A percentile compares a stretch with the other conserved stretches of the same genome.
Evolutionary conservation across 1,140 invertebrate genomes (phyloP).

Genomic region (Drosophila bifasciata): DNA sequence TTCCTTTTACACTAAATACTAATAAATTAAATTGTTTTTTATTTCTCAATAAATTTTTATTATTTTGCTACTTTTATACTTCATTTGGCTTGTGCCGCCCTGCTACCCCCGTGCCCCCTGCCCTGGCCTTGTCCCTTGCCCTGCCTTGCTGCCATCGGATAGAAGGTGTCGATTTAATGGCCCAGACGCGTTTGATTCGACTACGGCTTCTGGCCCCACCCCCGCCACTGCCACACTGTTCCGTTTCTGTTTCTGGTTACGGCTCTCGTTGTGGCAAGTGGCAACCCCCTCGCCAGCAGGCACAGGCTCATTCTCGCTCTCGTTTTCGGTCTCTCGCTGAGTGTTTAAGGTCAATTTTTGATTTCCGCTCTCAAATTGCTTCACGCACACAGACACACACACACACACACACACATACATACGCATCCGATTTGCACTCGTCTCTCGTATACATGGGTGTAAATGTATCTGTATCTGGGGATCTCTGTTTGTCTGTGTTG

Average conservation of each 20-base stretch:
- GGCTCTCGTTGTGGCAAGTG: no score
- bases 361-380: slow-evolving; percentile 80
- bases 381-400: slow-evolving; percentile 60
- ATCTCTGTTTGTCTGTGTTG: no score
- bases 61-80: slow-evolving; percentile 82
- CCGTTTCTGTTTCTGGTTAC: no score
- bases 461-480: slow-evolving; percentile 29
- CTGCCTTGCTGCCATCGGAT: background rate
- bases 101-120: no score
- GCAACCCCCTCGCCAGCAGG: no score
- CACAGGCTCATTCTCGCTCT: background rate
- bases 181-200: slow-evolving; percentile 50
- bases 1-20: slow-evolving; percentile 81
- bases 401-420: slow-evolving; percentile 74
- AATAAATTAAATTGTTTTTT: slow-evolving; percentile 83
- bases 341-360: slow-evolving; percentile 81
- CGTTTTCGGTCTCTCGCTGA: slow-evolving; percentile 20
- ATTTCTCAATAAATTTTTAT: slow-evolving; percentile 83
- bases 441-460: slow-evolving; percentile 12
- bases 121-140: no score
- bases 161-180: slow-evolving; percentile 80
- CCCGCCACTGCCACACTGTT: background rate
- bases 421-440: slow-evolving; percentile 62
- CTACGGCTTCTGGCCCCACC: background rate
- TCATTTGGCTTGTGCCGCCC: slow-evolving; percentile 59